Evolutionary conservation across 2,888 invertebrate genomes (phyloP).

Genomic region (Nesidiocoris tenuis): DNA sequence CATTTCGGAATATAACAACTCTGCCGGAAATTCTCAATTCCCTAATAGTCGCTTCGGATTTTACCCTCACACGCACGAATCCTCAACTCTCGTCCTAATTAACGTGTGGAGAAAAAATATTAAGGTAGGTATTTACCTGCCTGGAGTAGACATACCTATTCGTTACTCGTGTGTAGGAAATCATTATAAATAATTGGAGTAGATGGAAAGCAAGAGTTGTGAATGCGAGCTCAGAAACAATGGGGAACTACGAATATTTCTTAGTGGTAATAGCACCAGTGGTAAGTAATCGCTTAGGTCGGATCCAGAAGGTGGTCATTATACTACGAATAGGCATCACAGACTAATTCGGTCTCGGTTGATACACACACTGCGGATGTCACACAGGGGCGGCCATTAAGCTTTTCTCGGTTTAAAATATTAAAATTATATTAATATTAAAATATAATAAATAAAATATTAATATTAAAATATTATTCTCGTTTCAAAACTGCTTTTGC

Average conservation of each 20-base stretch:
- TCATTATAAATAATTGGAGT: not conserved
- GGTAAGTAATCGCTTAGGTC: not conserved
- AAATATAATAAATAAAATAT: too few species aligned
- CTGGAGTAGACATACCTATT: too few species aligned
- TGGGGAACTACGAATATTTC: not conserved
- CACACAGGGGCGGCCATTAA: not conserved
- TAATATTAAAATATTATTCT: too few species aligned
- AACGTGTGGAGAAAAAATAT: not conserved
- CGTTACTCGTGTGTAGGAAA: not conserved
- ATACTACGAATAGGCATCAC: not conserved
- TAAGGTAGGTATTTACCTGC: too few species aligned
- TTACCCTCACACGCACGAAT: not conserved
- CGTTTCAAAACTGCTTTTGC: too few species aligned
- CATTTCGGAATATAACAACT: too few species aligned
- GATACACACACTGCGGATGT: not conserved
- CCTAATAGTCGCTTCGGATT: not conserved
- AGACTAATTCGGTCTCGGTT: not conserved
- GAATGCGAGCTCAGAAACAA: not conserved
- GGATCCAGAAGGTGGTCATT: not conserved
- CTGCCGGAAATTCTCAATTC: not conserved
- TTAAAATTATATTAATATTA: too few species aligned
- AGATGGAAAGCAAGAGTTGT: not conserved
- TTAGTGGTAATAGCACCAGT: not conserved
- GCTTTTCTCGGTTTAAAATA: not conserved
- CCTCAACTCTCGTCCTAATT: not conserved